Percentiles rank a stretch among this genome's conserved stretches.
phyloP scores from a whole-genome alignment of 2,888 invertebrate genomes.

The Tigriopus californicus region DNA sequence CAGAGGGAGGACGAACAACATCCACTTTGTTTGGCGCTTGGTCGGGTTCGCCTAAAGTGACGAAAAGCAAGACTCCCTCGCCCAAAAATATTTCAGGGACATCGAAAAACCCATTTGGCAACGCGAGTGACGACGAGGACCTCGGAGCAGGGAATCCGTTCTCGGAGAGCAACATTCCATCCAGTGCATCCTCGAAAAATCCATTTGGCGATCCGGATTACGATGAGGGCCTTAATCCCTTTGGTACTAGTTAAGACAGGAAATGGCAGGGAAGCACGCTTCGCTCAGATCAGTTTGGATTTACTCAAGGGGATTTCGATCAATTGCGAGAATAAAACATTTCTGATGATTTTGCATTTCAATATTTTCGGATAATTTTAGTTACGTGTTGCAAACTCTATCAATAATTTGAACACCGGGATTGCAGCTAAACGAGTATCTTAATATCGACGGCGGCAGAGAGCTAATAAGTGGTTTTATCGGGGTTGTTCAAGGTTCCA shows the following conservation, averaged over 20 bases:
- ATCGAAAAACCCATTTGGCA: conserved; percentile 19
- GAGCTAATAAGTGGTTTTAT: no score
- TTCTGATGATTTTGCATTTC: no score
- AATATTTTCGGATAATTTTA: no score
- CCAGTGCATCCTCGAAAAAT: conserved; percentile 22
- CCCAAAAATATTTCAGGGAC: neutral
- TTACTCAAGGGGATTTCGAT: no score
- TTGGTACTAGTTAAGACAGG: conserved; percentile 29
- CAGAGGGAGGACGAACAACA: conserved; percentile 19
- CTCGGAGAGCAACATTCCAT: conserved; percentile 29
- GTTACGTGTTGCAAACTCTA: no score
- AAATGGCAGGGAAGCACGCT: no score
- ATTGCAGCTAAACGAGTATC: no score
- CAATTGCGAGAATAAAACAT: no score
- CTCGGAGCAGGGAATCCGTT: conserved; percentile 17
- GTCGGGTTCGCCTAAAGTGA: conserved; percentile 16
- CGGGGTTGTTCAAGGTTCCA: no score
- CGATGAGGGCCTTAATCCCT: conserved; percentile 56
- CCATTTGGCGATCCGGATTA: conserved; percentile 41
- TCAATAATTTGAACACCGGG: no score
- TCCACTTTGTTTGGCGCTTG: conserved; percentile 7
- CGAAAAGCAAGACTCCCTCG: conserved; percentile 16
- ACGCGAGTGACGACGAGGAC: neutral
- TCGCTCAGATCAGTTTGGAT: no score
- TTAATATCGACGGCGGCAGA: no score